Evolutionary conservation across 1,140 invertebrate species (phyloP).

Genomic region (Cotesia chilonis): DNA sequence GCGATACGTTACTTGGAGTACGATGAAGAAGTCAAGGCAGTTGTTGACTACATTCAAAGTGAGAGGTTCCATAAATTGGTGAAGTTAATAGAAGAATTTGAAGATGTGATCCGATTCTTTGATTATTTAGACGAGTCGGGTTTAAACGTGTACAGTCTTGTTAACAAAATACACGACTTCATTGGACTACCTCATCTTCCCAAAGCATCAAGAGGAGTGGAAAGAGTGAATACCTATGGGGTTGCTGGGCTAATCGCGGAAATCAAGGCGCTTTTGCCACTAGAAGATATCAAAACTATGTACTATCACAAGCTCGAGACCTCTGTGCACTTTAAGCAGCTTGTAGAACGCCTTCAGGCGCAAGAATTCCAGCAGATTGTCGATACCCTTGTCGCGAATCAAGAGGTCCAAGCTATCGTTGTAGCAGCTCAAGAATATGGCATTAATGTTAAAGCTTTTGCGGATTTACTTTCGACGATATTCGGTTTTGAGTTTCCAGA

Average conservation of each 20-base stretch:
- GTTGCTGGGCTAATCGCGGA: conserved; percentile 48
- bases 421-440: conserved; percentile 40
- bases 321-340: conserved; percentile 43
- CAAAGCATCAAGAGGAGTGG: conserved; percentile 9
- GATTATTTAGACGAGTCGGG: conserved; percentile 37
- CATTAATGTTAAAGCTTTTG: conserved; percentile 42
- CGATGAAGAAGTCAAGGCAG: conserved; percentile 38
- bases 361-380: conserved; percentile 44
- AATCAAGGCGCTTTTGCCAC: conserved; percentile 46
- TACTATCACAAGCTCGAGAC: conserved; percentile 52
- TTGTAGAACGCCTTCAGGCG: conserved; percentile 44
- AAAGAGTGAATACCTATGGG: conserved; percentile 36
- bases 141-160: conserved; percentile 35
- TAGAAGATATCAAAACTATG: conserved; percentile 43
- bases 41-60: conserved; percentile 36
- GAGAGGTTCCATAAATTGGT: conserved; percentile 41
- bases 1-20: conserved; percentile 31
- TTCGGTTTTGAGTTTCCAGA: neutral
- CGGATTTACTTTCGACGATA: conserved; percentile 35
- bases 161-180: conserved; percentile 44
- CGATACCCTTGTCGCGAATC: conserved; percentile 41
- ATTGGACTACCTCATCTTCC: conserved; percentile 35
- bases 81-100: conserved; percentile 35
- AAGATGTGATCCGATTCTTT: conserved; percentile 39
- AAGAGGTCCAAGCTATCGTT: conserved; percentile 44